Evolutionary conservation across 37 sponge, comb jelly and placozoan genomes (phyloP), one percentile per base, ranked within the genome.

Genomic region (Petrosia ficiformis): DNA sequence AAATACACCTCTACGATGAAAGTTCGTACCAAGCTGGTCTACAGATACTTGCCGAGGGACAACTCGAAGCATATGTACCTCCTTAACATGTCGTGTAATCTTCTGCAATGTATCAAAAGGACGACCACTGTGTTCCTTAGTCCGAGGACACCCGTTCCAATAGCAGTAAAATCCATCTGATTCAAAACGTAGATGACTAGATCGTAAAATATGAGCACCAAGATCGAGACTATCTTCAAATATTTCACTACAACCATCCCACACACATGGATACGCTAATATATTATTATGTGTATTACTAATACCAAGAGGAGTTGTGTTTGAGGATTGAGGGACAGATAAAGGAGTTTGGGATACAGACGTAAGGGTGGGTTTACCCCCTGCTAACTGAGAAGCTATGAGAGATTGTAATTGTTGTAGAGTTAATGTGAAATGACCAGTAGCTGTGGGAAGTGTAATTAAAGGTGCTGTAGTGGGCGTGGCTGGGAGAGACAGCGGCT

Each of bases 101-200:
- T 87, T 87, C 1, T 75, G 39, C 6, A 73, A 30, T 25, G 88
- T 30, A 42, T 87, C 78, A 72, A 87, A 81, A 1, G 88, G 75
- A 32, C 59, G 64, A 61, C 81, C 87, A 40, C 59, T 77, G 48
- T 36, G 28, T 25, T 4, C 24, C 0, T 72, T 74, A 60, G 76
- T 76, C 22, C 88, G 70, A 11, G 77, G 88, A 65, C 88, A 87
- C n/a, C 67, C 52, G 2, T 24, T 35, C 88, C 88, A 87, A 26
- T 67, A 71, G 61, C 88, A 87, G 73, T 65, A 81, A 30, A 71
- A 86, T 22, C 77, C 77, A 31, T 67, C 78, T 57, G 67, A 71
- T 78, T 26, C 16, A 42, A 44, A 5, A 11, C 31, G 21, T 38
- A 43, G 29, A 14, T 57, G 44, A 39, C 39, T 79, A 59, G 31